Evolutionary conservation across 1,140 invertebrate genomes (phyloP).

Genomic region (Alviniconcha marisindica): DNA sequence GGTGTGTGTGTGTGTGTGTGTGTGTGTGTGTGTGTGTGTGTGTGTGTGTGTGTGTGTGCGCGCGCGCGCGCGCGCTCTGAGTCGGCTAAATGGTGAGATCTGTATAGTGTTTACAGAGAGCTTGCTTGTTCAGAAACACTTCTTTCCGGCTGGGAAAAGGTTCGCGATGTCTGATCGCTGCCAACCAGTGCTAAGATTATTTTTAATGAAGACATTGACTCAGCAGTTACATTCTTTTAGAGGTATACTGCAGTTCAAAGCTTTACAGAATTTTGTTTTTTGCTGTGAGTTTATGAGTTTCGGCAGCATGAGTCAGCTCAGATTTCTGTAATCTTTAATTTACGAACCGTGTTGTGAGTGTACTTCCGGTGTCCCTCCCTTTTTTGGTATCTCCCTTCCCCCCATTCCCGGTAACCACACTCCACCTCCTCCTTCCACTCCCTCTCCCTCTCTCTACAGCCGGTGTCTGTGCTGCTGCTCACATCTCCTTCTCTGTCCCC

Average conservation of each 20-base stretch:
- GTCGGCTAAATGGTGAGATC: background rate
- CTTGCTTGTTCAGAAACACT: background rate
- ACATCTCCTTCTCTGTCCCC: background rate
- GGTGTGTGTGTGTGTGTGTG: background rate
- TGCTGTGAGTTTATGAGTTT: background rate
- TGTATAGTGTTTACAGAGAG: background rate
- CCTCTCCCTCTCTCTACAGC: background rate
- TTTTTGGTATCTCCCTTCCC: background rate
- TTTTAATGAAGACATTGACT: background rate
- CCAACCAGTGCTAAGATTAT: too few species aligned
- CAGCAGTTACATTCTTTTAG: background rate
- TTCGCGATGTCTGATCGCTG: too few species aligned
- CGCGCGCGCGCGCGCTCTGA: too few species aligned
- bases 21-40: background rate
- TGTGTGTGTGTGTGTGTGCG: background rate
- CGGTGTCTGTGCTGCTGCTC: background rate
- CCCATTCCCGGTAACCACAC: background rate
- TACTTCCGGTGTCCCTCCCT: background rate
- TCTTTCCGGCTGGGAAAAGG: too few species aligned
- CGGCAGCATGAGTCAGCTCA: background rate
- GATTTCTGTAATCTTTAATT: background rate
- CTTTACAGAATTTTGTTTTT: background rate
- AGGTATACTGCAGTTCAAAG: background rate
- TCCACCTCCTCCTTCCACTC: background rate
- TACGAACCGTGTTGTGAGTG: background rate